Evolutionary conservation across 92 coral and sea anemone genomes (phyloP), one percentile per base, ranked within the genome.

Genomic region (Actinernus sp.): DNA sequence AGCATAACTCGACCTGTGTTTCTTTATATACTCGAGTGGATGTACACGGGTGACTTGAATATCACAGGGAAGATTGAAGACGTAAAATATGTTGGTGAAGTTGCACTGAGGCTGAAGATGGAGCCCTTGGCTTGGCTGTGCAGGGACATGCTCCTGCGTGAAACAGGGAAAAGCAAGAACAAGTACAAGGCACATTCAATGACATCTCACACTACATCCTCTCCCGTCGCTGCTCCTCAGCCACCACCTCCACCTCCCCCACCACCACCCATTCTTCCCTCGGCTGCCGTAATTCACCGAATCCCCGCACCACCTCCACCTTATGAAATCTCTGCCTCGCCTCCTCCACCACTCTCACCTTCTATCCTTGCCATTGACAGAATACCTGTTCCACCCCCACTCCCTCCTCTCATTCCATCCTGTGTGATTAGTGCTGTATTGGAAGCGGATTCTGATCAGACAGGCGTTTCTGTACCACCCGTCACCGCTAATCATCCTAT

Each of bases 41-140:
- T 83, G 51, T 83, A 83, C 83, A 68, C 84, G 37, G 84, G 79
- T 0, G 29, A 30, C 14, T 45, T 54, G 39, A 48, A 56, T 1
- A 65, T 67, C 40, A 57, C 49, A 20, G 23, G 44, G 20, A 66
- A 68, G 13, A 65, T 45, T 37, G 79, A 83, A 12, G 41, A 36
- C 19, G 25, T 18, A 14, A 49, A 49, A 49, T 27, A 50, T n/a
- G 47, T 68, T 21, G 55, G 58, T 19, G 74, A 83, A 23, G 84
- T 61, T 37, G 71, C 84, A 31, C 23, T 54, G 50, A 61, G 38
- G 50, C 34, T 83, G 13, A 30, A 76, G 23, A 65, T 83, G 32
- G 31, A 46, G 3, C 20, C 81, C 27, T 21, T 81, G 10, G 72
- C 52, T 17, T 52, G 31, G 52, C 39, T 2, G 26, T 75, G 79